A percentile compares a stretch with the other conserved stretches of the same genome.
Conservation (phyloP, 2,113 vertebrate genomes). For the Carlito syrichta region DNA sequence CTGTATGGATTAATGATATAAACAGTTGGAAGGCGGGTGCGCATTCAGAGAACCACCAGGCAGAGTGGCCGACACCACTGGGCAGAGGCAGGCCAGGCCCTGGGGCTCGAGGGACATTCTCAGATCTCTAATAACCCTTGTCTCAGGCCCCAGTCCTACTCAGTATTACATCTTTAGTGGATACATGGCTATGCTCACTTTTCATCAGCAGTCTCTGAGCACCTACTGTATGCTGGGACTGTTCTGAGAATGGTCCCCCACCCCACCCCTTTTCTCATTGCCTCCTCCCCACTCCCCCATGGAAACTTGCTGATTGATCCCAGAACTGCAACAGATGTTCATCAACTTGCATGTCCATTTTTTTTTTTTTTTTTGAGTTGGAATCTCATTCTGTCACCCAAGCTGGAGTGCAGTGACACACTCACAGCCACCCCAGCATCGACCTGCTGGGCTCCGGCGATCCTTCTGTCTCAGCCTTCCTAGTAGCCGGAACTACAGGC, state of each 20-base stretch:
- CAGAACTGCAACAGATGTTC: rapidly evolving
- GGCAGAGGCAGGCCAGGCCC: rapidly evolving
- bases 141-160: not conserved
- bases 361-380: too few relatives aligned
- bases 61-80: rapidly evolving
- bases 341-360: rapidly evolving
- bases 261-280: rapidly evolving
- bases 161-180: not conserved
- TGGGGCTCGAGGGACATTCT: not conserved
- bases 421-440: too few relatives aligned
- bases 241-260: not conserved
- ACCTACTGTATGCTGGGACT: not conserved
- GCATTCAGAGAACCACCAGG: rapidly evolving
- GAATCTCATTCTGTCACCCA: too few relatives aligned
- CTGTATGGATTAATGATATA: conserved; percentile 76
- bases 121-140: rapidly evolving
- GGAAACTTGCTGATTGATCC: rapidly evolving
- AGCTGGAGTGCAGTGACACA: too few relatives aligned
- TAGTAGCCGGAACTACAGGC: too few relatives aligned
- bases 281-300: not conserved
- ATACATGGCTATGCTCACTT: not conserved
- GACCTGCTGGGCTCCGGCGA: too few relatives aligned
- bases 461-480: too few relatives aligned
- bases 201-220: not conserved
- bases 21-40: conserved; percentile 48